These are phyloP conservation scores for Chironomus riparius DNA, from an alignment of 2,888 invertebrate genomes.

Conservation along the genomic window DNA sequence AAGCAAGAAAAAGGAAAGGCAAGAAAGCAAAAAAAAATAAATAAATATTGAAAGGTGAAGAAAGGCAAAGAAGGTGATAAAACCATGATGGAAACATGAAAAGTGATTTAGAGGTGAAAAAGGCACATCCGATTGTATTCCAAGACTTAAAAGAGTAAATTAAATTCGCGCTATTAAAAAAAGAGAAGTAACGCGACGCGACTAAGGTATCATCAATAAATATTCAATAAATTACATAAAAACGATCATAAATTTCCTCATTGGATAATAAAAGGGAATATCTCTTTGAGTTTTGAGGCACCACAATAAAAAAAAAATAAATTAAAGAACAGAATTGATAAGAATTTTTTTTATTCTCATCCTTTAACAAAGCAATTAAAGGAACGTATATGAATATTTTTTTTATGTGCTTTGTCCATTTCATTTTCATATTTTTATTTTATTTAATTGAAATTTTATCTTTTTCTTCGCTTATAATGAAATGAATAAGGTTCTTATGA, in stretches of 20 bases:
- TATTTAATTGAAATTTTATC: too few relatives aligned
- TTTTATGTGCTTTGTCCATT: too few relatives aligned
- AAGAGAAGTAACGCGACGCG: not conserved
- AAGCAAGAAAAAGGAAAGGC: too few relatives aligned
- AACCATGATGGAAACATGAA: not conserved
- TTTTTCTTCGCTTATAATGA: too few relatives aligned
- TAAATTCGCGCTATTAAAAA: not conserved
- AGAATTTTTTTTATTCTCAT: not conserved
- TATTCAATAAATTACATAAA: constrained; percentile 12
- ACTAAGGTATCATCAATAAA: not conserved
- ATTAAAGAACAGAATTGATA: not conserved
- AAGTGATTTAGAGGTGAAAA: constrained; percentile 2
- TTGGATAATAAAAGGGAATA: too few relatives aligned
- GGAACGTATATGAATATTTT: too few relatives aligned
- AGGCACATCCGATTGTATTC: not conserved
- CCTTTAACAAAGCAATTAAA: too few relatives aligned
- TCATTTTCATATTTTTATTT: too few relatives aligned
- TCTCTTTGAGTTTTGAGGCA: not conserved
- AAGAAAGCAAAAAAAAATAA: not conserved
- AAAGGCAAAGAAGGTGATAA: not conserved
- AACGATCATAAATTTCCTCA: constrained; percentile 13
- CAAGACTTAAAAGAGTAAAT: not conserved
- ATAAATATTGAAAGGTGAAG: not conserved
- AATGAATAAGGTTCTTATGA: too few relatives aligned
- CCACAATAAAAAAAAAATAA: not conserved